Evolutionary conservation across 2,888 invertebrate species (phyloP), one percentile per base, ranked within the genome.

Genomic region (Brachypalpus laphriformis): DNA sequence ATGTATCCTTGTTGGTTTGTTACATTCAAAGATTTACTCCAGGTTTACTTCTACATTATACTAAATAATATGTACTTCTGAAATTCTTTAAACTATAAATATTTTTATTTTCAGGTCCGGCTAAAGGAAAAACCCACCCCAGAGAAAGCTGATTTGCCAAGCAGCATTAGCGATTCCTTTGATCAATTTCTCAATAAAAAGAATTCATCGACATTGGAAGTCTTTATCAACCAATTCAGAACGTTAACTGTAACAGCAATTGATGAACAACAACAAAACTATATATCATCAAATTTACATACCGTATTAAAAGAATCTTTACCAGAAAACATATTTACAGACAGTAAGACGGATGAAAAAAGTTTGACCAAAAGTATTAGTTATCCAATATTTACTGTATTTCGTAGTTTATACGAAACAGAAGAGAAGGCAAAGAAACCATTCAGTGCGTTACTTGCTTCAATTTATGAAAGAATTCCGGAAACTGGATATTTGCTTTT

Each of bases 311-410:
- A 91, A 63, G 89, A 91, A 88, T 90, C 92, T 65, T 88, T 92
- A 82, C 92, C 92, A 57, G 89, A 89, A 74, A 90, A 89, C 66
- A 89, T 92, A 70, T 93, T 93, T 87, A 93, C 94, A n/a, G 93
- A 94, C 56, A 93, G 93, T 87, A 91, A 93, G 86, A 94, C 93
- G 47, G 94, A 94, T 86, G 94, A 94, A 88, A 93, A 93, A 86
- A 92, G 89, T 82, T 87, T 97, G 83, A 94, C 95, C 88, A 96
- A 96, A 90, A 96, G 96, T 89, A 95, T 97, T 89, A 96, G 95
- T 88, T 94, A 95, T 37, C 97, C 97, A 72, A 92, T 98, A 88
- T 98, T 98, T 92, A 95, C 97, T 16, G 94, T 98, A 93, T 97
- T 97, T 91, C 94, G 96, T 88, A 96, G 96, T 92, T 93, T 98